Base-by-base conservation (phyloP, 2,113 vertebrate genomes). In the Melanotaenia duboulayi region DNA sequence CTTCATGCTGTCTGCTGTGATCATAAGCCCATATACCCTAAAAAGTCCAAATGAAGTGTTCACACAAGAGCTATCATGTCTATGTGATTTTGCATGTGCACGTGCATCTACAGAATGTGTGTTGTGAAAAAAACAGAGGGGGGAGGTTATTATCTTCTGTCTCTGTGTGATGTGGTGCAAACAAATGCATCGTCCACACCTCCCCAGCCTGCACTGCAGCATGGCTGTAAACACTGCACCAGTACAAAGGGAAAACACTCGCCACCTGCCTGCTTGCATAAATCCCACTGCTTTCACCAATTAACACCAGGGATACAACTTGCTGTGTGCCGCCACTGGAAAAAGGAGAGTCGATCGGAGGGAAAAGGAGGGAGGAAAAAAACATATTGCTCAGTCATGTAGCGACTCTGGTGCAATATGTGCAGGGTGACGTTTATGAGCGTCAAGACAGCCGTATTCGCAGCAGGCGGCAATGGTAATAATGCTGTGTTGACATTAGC, bases 401-500 rank as follows among this genome's bases (percentile, higher is more conserved):
- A 60, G 83, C 67, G 72, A 82, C 74, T 67, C 74, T 66, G 78
- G 48, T 50, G 81, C 82, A 86, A 86, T 88, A 82, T 87, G 87
- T 61, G 7, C 1, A 22, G 52, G 64, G 72, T 86, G 87, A 88
- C 22, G 67, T 87, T 88, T 88, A 85, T 83, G 82, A 86, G 76
- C 76, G 79, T 67, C 84, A 70, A 81, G 84, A 91, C 83, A 77
- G 78, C 76, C 74, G 42, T 74, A 82, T 66, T 80, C 76, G 74
- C 89, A 92, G 91, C 89, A 89, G 87, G 80, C 64, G 39, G 73
- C 40, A 80, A 83, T 81, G 73, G 83, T 80, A 90, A 85, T 87
- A 84, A 91, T 81, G 74, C 76, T 75, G 65, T 89, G 82, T 88
- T 91, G 90, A 92, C 91, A 90, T 81, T 77, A 83, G 83, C 77